Evolutionary conservation across 2,888 invertebrate species (phyloP).

Genomic region (Melitaea athalia): DNA sequence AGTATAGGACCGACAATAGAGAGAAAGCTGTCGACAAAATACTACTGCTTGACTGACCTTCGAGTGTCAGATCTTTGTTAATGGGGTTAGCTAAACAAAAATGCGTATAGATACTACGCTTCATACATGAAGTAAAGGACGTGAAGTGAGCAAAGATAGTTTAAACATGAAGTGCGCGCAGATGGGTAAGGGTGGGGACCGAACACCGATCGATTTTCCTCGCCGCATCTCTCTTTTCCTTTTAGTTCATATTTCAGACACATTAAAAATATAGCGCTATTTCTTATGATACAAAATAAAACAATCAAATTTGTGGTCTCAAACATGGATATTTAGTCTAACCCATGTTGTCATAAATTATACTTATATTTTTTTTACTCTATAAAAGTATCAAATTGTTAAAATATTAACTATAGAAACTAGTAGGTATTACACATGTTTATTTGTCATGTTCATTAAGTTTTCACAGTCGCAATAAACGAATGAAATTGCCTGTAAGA

Average conservation of each 20-base stretch:
- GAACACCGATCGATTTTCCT: slow-evolving; percentile 69
- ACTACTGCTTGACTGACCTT: slow-evolving; percentile 35
- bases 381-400: no score
- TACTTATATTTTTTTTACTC: no score
- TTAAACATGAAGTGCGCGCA: slow-evolving; percentile 67
- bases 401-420: no score
- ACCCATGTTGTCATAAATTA: neutral
- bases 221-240: slow-evolving; percentile 50
- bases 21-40: slow-evolving; percentile 22
- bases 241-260: slow-evolving; percentile 35
- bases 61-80: slow-evolving; percentile 58
- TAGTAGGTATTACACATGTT: neutral
- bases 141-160: slow-evolving; percentile 70
- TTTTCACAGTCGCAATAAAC: neutral
- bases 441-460: neutral
- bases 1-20: slow-evolving; percentile 12
- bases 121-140: slow-evolving; percentile 64
- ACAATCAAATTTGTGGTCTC: no score
- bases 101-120: slow-evolving; percentile 73
- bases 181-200: slow-evolving; percentile 48
- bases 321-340: no score
- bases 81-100: slow-evolving; percentile 72
- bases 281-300: neutral
- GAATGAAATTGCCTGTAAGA: neutral
- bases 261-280: slow-evolving; percentile 27